Conservation (phyloP, 2,888 invertebrate genomes). For the Alviniconcha strummeri region DNA sequence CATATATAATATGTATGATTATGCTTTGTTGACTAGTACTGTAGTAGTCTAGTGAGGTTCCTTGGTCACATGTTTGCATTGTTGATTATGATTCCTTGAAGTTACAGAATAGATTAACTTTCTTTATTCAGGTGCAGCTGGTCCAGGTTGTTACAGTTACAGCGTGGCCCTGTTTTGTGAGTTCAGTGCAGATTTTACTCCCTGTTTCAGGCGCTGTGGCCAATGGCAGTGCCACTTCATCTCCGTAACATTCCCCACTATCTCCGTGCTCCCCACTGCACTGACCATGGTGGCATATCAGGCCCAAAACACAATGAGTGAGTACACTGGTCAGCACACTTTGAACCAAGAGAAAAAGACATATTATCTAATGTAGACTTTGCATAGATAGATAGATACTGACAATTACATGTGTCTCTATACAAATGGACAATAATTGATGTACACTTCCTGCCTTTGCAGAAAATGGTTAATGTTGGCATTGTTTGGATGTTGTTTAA, state of each 20-base stretch:
- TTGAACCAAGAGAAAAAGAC: not conserved
- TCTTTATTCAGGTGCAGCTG: too few species aligned
- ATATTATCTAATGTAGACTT: not conserved
- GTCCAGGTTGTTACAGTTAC: too few species aligned
- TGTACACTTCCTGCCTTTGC: not conserved
- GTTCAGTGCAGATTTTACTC: not conserved
- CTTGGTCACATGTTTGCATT: too few species aligned
- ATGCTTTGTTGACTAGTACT: too few species aligned
- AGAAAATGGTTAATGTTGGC: not conserved
- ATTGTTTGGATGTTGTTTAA: not conserved
- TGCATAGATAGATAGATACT: not conserved
- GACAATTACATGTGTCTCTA: not conserved
- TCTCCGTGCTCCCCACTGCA: constrained; percentile 32
- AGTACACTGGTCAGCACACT: constrained; percentile 6
- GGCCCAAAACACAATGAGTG: constrained; percentile 4
- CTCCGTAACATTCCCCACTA: constrained; percentile 41
- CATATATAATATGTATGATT: too few species aligned
- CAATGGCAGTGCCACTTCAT: constrained; percentile 42
- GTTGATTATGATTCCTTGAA: too few species aligned
- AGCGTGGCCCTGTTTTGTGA: not conserved
- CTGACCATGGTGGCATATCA: not conserved
- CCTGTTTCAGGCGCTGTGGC: constrained; percentile 21
- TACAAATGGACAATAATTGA: not conserved
- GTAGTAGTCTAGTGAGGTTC: too few species aligned
- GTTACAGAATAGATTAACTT: too few species aligned